A percentile compares a stretch with the other conserved stretches of the same genome.
Conservation (phyloP, 2,888 invertebrate species). For the Ferrisia virgata region DNA sequence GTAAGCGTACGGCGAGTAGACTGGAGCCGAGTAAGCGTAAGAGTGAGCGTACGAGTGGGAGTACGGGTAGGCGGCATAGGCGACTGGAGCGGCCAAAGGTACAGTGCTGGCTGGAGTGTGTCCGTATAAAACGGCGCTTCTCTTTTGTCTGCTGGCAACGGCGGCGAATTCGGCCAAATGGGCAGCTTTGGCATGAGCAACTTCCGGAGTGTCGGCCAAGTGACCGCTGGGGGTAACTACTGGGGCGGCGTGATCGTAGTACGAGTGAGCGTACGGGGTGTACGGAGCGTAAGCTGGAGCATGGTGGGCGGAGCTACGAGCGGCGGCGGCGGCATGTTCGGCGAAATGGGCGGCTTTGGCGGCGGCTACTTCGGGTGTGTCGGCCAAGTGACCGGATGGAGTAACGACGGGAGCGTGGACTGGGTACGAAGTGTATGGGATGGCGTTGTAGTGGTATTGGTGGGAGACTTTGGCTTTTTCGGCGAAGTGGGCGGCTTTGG, state of each 20-base stretch:
- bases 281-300: slow-evolving; percentile 47
- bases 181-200: slow-evolving; percentile 55
- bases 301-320: slow-evolving; percentile 44
- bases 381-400: slow-evolving; percentile 50
- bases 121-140: slow-evolving; percentile 4
- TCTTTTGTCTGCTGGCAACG: slow-evolving; percentile 46
- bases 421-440: slow-evolving; percentile 46
- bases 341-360: slow-evolving; percentile 55
- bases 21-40: not conserved
- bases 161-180: slow-evolving; percentile 52
- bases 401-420: slow-evolving; percentile 52
- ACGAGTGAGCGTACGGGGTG: slow-evolving; percentile 50
- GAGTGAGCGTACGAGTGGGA: slow-evolving; percentile 30
- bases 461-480: slow-evolving; percentile 48
- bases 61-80: slow-evolving; percentile 45
- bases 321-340: slow-evolving; percentile 51
- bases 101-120: slow-evolving; percentile 45
- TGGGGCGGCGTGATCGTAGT: slow-evolving; percentile 49
- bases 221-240: slow-evolving; percentile 53
- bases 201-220: slow-evolving; percentile 53
- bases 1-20: not conserved
- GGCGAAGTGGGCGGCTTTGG: slow-evolving; percentile 49
- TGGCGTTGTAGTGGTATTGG: slow-evolving; percentile 47
- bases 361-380: slow-evolving; percentile 55
- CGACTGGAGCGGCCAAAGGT: slow-evolving; percentile 44